Evolutionary conservation across 2,888 invertebrate genomes (phyloP), one percentile per base, ranked within the genome.

Genomic region (Eilema caniola): DNA sequence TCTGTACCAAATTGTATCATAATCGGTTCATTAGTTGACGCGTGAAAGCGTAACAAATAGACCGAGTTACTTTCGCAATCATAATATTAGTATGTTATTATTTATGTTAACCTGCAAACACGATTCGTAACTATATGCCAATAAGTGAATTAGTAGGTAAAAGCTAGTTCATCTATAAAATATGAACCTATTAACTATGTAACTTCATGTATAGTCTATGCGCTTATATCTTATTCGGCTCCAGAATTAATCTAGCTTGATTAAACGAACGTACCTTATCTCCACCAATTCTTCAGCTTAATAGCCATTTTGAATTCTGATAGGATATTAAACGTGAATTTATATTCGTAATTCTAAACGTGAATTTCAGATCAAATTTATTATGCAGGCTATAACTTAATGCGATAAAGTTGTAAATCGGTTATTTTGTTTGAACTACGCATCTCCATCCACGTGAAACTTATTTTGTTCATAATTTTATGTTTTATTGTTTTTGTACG

Each of bases 241-340:
- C 14, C 5, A 59, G 53, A 41, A 24, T 16, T 23, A 47, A 73
- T 47, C 23, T 23, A 31, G 24, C 69, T 68, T 71, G 25, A 64
- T 71, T 47, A 33, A 24, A 31, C 61, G 61, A 60, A 61, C 62
- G 63, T 59, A 33, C 33, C 33, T 11, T 31, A 66, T 33, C 14
- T 37, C 47, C 60, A 64, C 47, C 23, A 23, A 64, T 47, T 41
- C 41, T 28, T 59, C 23, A 25, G 11, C 61, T 69, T 24, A 24
- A 69, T 59, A 47, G 23, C 20, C 53, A 56, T 57, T 63, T n/a
- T n/a, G 1, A 33, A 65, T 37, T 41, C 10, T 57, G 67, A 28
- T 63, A 20, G 20, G 14, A 12, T 4, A 14, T 25, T 41, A 59
- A 33, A 16, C 14, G 11, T 33, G 20, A 24, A 66, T 66, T 16